Base-by-base conservation (phyloP, 2,888 invertebrate species). In the Pantelozetes paolii region DNA sequence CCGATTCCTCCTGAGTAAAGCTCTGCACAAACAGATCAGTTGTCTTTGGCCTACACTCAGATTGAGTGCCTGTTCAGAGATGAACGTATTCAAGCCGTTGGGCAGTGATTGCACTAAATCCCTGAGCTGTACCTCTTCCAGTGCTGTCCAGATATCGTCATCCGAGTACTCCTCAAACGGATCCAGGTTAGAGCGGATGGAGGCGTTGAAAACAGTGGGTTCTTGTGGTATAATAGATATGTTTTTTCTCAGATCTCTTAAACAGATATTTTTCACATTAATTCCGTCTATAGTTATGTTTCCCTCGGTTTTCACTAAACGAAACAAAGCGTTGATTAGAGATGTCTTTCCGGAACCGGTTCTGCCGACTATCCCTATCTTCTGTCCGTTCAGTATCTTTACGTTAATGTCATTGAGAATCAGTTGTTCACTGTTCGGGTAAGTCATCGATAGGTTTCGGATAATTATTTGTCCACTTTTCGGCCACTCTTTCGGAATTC, bases 11-110 rank as follows among this genome's bases (percentile, higher is more conserved):
- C 90, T 86, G 23, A 95, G 84, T 79, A 95, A 90, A 48, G 94
- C 94, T 72, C 95, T 86, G 0, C 94, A 94, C 76, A 95, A 84
- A 81, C 94, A 95, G 64, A 95, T 88, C 71, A 95, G 84, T 81
- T 95, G 95, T 13, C 93, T 85, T 82, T 95, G 94, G 0, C 95
- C 95, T 8, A 94, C 89, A 74, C 93, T 94, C 82, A 92, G 91
- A 83, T 91, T 91, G 0, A 87, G 85, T 0, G 91, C 91, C n/a
- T 89, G 89, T 83, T 89, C 91, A 72, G 86, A 74, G 75, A 89
- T 90, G 80, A 87, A 86, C 77, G 87, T 87, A 79, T 90, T 88
- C 45, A 92, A 82, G 1, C 87, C 89, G 30, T 86, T 86, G 0
- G 88, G 84, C 76, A 89, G 80, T 13, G 87, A 85, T 13, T 86